Conservation (phyloP, 2,888 invertebrate species). For the Abscondita cerata region DNA sequence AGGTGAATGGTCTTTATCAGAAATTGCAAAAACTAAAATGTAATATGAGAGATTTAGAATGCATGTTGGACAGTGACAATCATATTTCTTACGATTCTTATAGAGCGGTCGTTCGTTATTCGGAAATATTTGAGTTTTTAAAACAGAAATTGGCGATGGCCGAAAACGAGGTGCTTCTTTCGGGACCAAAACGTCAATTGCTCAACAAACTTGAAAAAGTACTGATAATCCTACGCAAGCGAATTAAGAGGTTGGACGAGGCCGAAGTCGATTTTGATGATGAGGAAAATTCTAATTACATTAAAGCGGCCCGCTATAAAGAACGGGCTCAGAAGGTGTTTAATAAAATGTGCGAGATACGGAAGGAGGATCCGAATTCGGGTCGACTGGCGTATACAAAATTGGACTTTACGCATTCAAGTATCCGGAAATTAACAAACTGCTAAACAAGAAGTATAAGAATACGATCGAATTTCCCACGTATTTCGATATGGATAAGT, state of each 20-base stretch:
- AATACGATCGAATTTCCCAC: constrained; percentile 50
- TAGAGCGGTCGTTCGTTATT: not conserved
- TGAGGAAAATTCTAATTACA: constrained; percentile 73
- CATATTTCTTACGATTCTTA: not conserved
- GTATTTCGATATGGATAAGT: constrained; percentile 49
- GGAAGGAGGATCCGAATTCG: constrained; percentile 12
- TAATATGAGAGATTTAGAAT: not conserved
- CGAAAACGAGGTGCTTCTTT: not conserved
- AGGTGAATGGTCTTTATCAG: not conserved
- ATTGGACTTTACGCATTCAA: constrained; percentile 29
- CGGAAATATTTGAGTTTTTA: not conserved
- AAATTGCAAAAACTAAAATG: not conserved
- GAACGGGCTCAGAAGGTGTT: constrained; percentile 20
- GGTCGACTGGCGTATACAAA: constrained; percentile 18
- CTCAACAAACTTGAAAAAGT: constrained; percentile 57
- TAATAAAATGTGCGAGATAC: constrained; percentile 19
- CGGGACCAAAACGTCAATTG: not conserved
- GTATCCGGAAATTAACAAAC: constrained; percentile 25
- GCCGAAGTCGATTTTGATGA: constrained; percentile 75
- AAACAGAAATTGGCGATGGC: not conserved
- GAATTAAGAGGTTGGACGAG: constrained; percentile 70
- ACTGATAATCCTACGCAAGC: constrained; percentile 66
- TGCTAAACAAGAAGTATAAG: constrained; percentile 47
- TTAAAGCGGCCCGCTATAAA: constrained; percentile 67
- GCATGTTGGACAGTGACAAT: not conserved